Base-by-base conservation (phyloP, 2,113 vertebrate genomes). In the Sorex araneus region DNA sequence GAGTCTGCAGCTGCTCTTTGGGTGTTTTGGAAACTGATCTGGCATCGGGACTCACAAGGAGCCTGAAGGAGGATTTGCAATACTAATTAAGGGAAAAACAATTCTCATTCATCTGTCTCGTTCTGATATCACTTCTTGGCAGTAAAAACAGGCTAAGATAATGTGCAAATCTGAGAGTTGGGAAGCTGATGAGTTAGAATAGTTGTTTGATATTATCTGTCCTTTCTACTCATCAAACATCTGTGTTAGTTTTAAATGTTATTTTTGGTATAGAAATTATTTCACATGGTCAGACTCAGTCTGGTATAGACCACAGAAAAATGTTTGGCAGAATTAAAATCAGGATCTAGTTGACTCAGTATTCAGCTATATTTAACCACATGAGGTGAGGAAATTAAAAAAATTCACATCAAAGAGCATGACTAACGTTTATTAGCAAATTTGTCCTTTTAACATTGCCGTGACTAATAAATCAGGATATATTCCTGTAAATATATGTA, bases 71-170 rank as follows among this genome's bases (percentile, higher is more conserved):
- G 80, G 45, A 34, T 27, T 54, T 77, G 30, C 36, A 92, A 57
- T 94, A 30, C 82, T 92, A 95, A 96, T 93, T 85, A 93, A 4
- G 63, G 43, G 40, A 19, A 45, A 70, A 47, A 8, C 34, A 85
- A 60, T 90, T 90, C 86, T 92, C 83, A 94, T 92, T 92, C 93
- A 60, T 84, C 36, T 67, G 63, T 50, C 87, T 78, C 80, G 27
- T 94, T 89, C 80, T 86, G 60, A 89, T 84, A 77, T 84, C 84
- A 91, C 70, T 93, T 92, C 87, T 93, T 93, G 90, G 73, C 84
- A 87, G 32, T 87, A 64, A 77, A 90, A 87, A 73, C 32, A 84
- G 43, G 77, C 54, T 45, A 80, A 94, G 67, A 75, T 25, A 78
- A 63, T 89, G 40, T 84, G 30, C 27, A 91, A 84, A 89, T 86